Percentiles rank a stretch among this genome's conserved stretches.
These are phyloP conservation scores for Haliclystus octoradiatus DNA, from an alignment of 30 jellyfish, hydroid and myxozoan genomes.

Conservation along the genomic window DNA sequence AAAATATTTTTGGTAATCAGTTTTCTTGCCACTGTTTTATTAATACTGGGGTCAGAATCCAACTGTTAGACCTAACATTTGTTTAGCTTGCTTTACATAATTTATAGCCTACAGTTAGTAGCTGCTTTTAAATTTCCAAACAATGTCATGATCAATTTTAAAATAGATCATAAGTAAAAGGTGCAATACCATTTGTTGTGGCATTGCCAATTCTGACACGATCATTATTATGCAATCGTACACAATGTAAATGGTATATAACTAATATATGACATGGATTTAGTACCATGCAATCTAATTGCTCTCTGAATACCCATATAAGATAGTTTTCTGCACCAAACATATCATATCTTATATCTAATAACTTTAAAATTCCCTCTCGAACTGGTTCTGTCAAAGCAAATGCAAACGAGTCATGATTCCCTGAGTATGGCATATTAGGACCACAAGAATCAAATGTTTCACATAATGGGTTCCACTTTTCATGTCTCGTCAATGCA, in stretches of 20 bases:
- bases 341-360: slow-evolving; percentile 16
- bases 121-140: not conserved
- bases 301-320: slow-evolving; percentile 4
- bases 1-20: too few species aligned
- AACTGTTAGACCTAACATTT: too few species aligned
- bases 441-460: slow-evolving; percentile 33
- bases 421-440: slow-evolving; percentile 23
- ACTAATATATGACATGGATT: slow-evolving; percentile 42
- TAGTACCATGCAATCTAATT: slow-evolving; percentile 23
- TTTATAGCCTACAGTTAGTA: too few species aligned
- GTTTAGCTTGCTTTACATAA: too few species aligned
- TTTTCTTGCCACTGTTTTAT: too few species aligned
- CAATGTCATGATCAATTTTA: not conserved
- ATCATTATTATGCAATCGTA: slow-evolving; percentile 16
- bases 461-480: slow-evolving; percentile 28
- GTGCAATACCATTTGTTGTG: slow-evolving; percentile 25
- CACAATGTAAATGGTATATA: slow-evolving; percentile 47
- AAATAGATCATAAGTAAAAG: slow-evolving; percentile 29
- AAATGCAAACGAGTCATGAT: slow-evolving; percentile 50
- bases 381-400: slow-evolving; percentile 12
- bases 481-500: slow-evolving; percentile 58
- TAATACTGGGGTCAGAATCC: too few species aligned
- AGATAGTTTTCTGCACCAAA: slow-evolving; percentile 36
- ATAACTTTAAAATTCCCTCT: slow-evolving; percentile 4
- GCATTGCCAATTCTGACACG: slow-evolving; percentile 21